These are phyloP conservation scores for Muschampia plurimacula DNA, from an alignment of 2,888 invertebrate species.

Conservation along the genomic window DNA sequence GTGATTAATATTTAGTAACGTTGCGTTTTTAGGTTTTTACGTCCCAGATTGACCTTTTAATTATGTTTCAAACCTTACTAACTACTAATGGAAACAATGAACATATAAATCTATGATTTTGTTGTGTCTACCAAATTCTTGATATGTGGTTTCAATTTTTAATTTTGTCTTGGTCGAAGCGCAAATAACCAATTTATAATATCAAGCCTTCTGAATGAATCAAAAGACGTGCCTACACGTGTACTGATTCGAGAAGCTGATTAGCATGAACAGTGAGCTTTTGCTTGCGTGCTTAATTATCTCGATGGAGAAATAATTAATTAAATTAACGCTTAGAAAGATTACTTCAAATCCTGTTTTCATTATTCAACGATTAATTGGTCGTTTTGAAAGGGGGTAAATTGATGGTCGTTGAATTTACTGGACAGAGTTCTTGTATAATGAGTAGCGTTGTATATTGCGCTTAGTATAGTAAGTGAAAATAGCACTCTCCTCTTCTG, in stretches of 20 bases:
- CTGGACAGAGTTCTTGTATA: too few species aligned
- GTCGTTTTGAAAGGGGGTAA: background rate
- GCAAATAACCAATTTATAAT: background rate
- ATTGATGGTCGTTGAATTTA: background rate
- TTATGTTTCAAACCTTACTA: background rate
- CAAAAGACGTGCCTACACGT: conserved; percentile 1
- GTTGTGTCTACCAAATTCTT: background rate
- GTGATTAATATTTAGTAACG: too few species aligned
- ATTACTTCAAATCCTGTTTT: conserved; percentile 21
- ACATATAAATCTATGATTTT: background rate
- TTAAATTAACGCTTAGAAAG: conserved; percentile 20
- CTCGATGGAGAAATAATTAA: conserved; percentile 23
- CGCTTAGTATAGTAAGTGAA: too few species aligned
- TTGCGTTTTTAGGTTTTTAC: too few species aligned
- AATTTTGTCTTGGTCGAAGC: background rate
- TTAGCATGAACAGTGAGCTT: conserved; percentile 22
- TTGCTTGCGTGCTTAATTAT: conserved; percentile 18
- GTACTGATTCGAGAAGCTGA: conserved; percentile 10
- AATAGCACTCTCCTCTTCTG: too few species aligned
- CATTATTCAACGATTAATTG: conserved; percentile 11
- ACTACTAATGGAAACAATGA: background rate
- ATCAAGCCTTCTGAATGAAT: conserved; percentile 22
- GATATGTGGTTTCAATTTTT: background rate
- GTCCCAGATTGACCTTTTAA: too few species aligned
- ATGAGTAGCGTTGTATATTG: too few species aligned